phyloP scores from a whole-genome alignment of 2,797 vertebrate species.

The Selene dorsalis region DNA sequence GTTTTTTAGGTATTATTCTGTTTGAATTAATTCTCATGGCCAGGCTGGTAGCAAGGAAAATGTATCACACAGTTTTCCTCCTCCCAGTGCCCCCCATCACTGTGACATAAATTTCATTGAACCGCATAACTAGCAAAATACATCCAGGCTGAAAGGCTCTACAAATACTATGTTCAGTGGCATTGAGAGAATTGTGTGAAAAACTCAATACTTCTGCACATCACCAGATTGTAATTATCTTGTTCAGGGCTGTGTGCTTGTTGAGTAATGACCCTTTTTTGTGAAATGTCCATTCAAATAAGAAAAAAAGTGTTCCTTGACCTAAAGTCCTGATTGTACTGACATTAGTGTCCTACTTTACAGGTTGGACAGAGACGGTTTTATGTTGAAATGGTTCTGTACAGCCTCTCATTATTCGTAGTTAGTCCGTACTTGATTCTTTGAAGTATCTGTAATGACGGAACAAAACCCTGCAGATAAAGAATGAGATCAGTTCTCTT shows the following conservation, averaged over 20 bases:
- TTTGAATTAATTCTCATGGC: conserved; percentile 2
- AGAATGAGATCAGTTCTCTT: too few species aligned
- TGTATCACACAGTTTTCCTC: conserved; percentile 3
- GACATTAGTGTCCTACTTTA: not conserved
- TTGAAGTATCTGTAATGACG: too few species aligned
- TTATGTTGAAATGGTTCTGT: too few species aligned
- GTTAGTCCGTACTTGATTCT: too few species aligned
- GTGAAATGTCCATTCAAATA: too few species aligned
- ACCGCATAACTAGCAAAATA: not conserved
- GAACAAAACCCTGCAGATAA: too few species aligned
- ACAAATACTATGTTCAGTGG: not conserved
- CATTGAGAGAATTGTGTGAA: not conserved
- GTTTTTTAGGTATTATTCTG: not conserved
- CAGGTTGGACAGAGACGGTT: not conserved
- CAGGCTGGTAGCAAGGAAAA: not conserved
- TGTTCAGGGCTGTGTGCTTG: not conserved
- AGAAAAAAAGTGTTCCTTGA: too few species aligned
- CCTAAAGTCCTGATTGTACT: not conserved
- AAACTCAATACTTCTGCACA: too few species aligned
- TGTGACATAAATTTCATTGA: not conserved
- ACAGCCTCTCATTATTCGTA: too few species aligned
- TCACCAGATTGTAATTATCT: too few species aligned
- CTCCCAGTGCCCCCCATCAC: not conserved
- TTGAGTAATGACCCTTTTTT: not conserved
- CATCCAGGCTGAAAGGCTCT: not conserved